These are phyloP conservation scores for Sicus ferrugineus DNA, from an alignment of 2,888 invertebrate genomes.

Conservation along the genomic window DNA sequence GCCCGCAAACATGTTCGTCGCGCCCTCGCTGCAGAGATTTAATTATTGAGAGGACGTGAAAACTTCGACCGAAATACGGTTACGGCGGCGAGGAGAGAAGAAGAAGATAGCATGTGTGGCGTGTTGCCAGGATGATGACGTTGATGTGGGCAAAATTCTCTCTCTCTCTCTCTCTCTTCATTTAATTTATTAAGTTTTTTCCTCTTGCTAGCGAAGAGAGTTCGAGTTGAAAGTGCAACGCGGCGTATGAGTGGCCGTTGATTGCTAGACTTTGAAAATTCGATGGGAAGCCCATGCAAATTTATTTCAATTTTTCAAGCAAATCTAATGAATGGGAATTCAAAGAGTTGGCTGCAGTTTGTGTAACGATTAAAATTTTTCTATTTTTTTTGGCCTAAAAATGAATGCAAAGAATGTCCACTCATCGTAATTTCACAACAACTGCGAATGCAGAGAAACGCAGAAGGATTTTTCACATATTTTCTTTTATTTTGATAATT, in stretches of 20 bases:
- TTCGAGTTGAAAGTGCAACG: background rate
- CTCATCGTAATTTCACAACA: background rate
- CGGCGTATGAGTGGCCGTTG: background rate
- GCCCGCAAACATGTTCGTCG: background rate
- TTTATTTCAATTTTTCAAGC: background rate
- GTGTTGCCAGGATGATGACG: background rate
- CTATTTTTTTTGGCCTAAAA: background rate
- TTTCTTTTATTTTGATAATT: too few species aligned
- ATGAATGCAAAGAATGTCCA: background rate
- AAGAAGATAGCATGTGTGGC: background rate
- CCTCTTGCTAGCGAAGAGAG: too few species aligned
- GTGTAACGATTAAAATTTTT: background rate
- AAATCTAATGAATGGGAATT: too few species aligned
- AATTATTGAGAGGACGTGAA: background rate
- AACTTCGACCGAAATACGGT: background rate
- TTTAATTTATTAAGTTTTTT: too few species aligned
- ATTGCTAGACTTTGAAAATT: too few species aligned
- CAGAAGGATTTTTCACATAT: too few species aligned
- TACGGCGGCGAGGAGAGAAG: background rate
- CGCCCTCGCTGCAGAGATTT: background rate
- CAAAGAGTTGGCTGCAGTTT: too few species aligned
- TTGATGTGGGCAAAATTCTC: too few species aligned
- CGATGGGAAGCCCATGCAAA: too few species aligned
- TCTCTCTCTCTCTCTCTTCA: too few species aligned
- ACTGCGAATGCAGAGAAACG: too few species aligned